Evolutionary conservation across 92 coral and sea anemone species (phyloP).

Genomic region (Epizoanthus fatuus): DNA sequence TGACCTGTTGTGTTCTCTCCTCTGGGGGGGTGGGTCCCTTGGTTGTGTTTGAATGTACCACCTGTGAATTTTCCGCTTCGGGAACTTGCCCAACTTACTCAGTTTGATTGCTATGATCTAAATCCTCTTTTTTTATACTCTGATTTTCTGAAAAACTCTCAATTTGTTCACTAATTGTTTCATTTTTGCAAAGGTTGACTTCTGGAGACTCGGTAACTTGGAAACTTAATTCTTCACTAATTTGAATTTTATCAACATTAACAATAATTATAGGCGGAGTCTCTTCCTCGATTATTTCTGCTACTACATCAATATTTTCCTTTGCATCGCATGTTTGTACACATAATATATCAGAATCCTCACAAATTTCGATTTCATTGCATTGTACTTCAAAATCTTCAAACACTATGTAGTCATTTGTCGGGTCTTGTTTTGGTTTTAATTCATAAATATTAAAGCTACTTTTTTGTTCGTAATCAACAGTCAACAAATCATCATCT

Average conservation of each 20-base stretch:
- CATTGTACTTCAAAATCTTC: neutral
- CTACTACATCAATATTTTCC: conserved; percentile 3
- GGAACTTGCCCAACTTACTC: neutral
- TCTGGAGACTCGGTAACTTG: conserved; percentile 8
- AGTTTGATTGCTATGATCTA: neutral
- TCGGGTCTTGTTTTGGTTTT: neutral
- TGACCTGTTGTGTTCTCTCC: neutral
- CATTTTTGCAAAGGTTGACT: conserved; percentile 1
- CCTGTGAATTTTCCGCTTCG: neutral
- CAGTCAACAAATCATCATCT: neutral
- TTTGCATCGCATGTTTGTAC: neutral
- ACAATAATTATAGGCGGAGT: neutral
- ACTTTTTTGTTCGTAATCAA: neutral
- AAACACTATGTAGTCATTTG: neutral
- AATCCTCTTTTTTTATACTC: neutral
- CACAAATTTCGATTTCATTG: conserved; percentile 2
- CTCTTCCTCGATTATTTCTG: neutral
- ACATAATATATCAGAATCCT: neutral
- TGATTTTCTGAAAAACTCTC: neutral
- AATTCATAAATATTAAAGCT: neutral
- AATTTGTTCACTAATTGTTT: neutral
- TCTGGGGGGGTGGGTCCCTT: neutral
- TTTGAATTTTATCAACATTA: neutral
- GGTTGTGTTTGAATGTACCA: neutral
- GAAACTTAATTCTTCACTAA: conserved; percentile 11